phyloP scores from a whole-genome alignment of 2,797 vertebrate species.

The Enteromius anoplus region DNA sequence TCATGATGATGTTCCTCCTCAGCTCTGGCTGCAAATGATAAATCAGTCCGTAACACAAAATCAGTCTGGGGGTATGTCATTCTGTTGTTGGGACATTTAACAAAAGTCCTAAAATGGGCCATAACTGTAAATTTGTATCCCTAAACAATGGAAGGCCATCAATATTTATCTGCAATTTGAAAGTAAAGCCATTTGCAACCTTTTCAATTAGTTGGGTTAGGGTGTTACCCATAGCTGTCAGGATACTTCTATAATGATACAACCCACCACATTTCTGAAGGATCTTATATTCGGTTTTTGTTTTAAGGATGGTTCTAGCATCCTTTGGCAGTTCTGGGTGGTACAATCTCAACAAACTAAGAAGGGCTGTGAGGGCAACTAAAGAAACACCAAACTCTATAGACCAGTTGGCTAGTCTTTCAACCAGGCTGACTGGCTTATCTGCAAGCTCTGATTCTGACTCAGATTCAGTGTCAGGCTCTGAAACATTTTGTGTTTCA shows the following conservation, averaged over 20 bases:
- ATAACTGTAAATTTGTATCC: neutral
- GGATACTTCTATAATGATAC: neutral
- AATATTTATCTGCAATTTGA: neutral
- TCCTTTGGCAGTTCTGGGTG: conserved; percentile 8
- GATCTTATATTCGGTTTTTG: conserved; percentile 2
- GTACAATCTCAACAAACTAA: neutral
- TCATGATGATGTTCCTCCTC: conserved; percentile 13
- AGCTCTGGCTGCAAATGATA: neutral
- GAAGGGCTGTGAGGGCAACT: conserved; percentile 2
- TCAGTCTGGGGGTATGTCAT: conserved; percentile 11
- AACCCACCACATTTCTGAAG: neutral
- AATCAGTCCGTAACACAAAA: conserved; percentile 4
- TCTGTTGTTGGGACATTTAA: neutral
- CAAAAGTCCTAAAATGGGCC: conserved; percentile 19
- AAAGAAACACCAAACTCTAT: conserved; percentile 15
- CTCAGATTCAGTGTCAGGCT: neutral
- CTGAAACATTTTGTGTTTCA: neutral
- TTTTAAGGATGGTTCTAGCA: neutral
- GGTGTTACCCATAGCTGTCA: neutral
- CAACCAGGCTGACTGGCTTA: conserved; percentile 12
- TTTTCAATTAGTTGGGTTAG: neutral
- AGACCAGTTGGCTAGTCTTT: conserved; percentile 5
- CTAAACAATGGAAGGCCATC: conserved; percentile 1
- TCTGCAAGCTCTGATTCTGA: conserved; percentile 6
- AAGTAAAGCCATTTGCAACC: conserved; percentile 1